Evolutionary conservation across 2,113 vertebrate species (phyloP).

Genomic region (Chascanopsetta lugubris): DNA sequence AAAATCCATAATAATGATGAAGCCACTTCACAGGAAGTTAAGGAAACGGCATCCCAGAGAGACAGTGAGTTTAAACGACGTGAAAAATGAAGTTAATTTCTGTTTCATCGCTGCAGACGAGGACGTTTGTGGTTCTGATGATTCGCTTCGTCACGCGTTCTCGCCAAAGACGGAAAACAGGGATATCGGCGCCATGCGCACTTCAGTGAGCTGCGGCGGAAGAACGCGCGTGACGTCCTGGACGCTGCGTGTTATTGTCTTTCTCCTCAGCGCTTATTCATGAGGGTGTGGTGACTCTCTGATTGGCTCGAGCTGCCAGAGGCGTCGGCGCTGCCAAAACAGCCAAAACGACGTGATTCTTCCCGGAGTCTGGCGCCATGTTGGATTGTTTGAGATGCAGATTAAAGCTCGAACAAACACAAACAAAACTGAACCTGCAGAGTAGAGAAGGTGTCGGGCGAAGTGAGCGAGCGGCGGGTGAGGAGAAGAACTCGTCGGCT

Average conservation of each 20-base stretch:
- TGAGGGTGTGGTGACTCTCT: background rate
- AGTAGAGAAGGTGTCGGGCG: too few relatives aligned
- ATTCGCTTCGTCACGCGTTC: constrained; percentile 54
- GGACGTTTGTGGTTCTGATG: constrained; percentile 41
- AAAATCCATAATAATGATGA: too few relatives aligned
- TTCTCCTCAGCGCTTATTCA: constrained; percentile 7
- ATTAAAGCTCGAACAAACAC: background rate
- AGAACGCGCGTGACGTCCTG: constrained; percentile 36
- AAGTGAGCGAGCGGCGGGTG: background rate
- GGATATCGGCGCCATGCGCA: background rate
- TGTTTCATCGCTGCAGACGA: constrained; percentile 9
- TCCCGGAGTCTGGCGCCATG: constrained; percentile 8
- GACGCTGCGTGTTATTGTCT: constrained; percentile 24
- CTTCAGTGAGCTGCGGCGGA: constrained; percentile 36
- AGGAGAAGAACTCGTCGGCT: background rate
- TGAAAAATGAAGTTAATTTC: too few relatives aligned
- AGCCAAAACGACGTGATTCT: background rate
- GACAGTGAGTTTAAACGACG: constrained; percentile 7
- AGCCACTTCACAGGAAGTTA: too few relatives aligned
- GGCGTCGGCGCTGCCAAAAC: constrained; percentile 26
- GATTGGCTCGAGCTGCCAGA: constrained; percentile 7
- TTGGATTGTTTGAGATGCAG: constrained; percentile 15
- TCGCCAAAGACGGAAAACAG: constrained; percentile 39
- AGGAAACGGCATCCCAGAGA: too few relatives aligned
- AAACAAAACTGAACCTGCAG: too few relatives aligned